Conservation (phyloP, 2,888 invertebrate genomes). For the Diarsia mendica region DNA sequence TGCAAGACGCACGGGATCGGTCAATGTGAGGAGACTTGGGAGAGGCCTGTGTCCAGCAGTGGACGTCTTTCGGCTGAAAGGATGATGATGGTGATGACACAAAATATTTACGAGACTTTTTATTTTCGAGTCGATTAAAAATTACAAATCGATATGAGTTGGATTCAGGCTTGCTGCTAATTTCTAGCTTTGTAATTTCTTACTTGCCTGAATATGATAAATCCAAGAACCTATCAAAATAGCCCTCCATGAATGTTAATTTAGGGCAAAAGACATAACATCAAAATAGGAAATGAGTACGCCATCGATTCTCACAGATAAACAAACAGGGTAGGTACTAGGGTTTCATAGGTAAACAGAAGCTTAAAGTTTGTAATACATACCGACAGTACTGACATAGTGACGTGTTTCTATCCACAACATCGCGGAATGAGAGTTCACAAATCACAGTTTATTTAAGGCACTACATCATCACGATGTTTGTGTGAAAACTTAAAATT, state of each 20-base stretch:
- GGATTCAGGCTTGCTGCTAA: too few relatives aligned
- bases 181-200: background rate
- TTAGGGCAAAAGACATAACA: conserved; percentile 12
- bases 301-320: conserved; percentile 25
- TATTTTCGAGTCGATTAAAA: too few relatives aligned
- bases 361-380: conserved; percentile 40
- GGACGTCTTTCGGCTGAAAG: too few relatives aligned
- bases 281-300: conserved; percentile 10
- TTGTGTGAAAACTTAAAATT: background rate
- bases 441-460: conserved; percentile 21
- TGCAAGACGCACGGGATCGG: too few relatives aligned
- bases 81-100: too few relatives aligned
- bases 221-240: background rate
- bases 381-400: conserved; percentile 45
- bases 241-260: background rate
- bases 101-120: too few relatives aligned
- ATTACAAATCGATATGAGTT: too few relatives aligned
- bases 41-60: too few relatives aligned
- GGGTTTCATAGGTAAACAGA: conserved; percentile 26
- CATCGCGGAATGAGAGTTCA: conserved; percentile 23
- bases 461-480: background rate
- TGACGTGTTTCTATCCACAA: conserved; percentile 42
- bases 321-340: conserved; percentile 38
- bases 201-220: background rate
- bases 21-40: too few relatives aligned